phyloP scores from a whole-genome alignment of 2,888 invertebrate species.

The Invenusta paracnida region DNA sequence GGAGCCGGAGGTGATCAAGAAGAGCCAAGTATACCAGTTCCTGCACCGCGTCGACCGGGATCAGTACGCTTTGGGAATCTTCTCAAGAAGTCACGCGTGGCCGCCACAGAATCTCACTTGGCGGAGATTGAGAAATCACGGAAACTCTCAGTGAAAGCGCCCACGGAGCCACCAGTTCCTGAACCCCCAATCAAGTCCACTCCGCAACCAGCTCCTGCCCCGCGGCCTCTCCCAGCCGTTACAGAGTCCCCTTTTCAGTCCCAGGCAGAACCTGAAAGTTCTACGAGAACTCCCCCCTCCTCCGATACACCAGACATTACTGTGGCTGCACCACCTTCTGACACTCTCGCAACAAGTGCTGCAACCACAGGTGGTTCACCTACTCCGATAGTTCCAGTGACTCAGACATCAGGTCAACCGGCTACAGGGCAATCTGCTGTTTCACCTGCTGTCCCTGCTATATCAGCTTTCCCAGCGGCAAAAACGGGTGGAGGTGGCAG shows the following conservation, averaged over 20 bases:
- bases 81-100: not conserved
- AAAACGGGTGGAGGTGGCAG: not conserved
- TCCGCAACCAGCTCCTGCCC: not conserved
- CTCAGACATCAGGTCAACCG: not conserved
- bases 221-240: not conserved
- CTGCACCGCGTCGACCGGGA: not conserved
- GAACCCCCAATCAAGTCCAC: conserved; percentile 8
- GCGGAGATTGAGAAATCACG: not conserved
- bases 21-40: not conserved
- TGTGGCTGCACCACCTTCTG: not conserved
- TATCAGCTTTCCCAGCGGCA: not conserved
- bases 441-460: not conserved
- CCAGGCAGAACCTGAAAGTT: not conserved
- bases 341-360: not conserved
- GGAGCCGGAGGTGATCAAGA: too few species aligned
- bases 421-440: too few species aligned
- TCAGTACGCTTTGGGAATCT: not conserved
- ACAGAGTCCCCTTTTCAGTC: not conserved
- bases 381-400: not conserved
- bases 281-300: not conserved
- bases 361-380: not conserved
- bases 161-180: not conserved
- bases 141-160: not conserved
- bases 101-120: not conserved
- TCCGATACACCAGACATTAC: not conserved